Percentiles rank a stretch among this genome's conserved stretches.
These are phyloP conservation scores for Hiodon tergisus DNA, from an alignment of 2,113 vertebrate species.

Conservation along the genomic window DNA sequence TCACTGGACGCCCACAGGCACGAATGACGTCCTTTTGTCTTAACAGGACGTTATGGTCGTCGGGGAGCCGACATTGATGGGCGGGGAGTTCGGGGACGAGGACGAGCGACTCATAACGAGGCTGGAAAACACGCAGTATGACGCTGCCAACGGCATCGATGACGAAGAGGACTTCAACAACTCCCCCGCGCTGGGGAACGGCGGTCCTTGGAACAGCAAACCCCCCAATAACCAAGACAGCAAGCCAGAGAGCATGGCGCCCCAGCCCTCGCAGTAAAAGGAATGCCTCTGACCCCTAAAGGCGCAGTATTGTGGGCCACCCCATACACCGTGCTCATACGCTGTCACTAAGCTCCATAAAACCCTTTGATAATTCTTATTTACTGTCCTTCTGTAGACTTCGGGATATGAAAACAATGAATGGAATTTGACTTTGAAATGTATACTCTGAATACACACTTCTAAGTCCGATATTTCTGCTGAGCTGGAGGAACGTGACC, in stretches of 20 bases:
- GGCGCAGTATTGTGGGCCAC: constrained; percentile 20
- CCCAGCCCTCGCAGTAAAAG: constrained; percentile 86
- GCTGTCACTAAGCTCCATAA: background rate
- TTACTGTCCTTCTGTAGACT: constrained; percentile 3
- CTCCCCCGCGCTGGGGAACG: constrained; percentile 92
- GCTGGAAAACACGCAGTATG: constrained; percentile 98
- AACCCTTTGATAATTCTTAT: background rate
- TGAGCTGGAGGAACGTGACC: no score
- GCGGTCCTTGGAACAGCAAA: constrained; percentile 91
- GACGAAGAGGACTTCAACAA: constrained; percentile 97
- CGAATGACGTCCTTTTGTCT: constrained; percentile 21
- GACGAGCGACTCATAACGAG: constrained; percentile 99
- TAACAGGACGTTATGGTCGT: constrained; percentile 99
- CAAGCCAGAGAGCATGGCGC: constrained; percentile 92
- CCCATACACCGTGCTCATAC: constrained; percentile 45
- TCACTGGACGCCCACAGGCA: no score
- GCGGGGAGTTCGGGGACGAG: constrained; percentile 97
- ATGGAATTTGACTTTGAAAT: constrained; percentile 1
- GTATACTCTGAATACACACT: constrained; percentile 7
- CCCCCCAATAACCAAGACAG: constrained; percentile 79
- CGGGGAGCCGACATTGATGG: constrained; percentile 97
- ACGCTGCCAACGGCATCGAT: constrained; percentile 96
- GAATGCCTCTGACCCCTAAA: constrained; percentile 32
- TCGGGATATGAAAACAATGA: background rate
- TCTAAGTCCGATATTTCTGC: background rate